Conservation (phyloP, 2,797 vertebrate genomes). For the Sebastes itinus region DNA sequence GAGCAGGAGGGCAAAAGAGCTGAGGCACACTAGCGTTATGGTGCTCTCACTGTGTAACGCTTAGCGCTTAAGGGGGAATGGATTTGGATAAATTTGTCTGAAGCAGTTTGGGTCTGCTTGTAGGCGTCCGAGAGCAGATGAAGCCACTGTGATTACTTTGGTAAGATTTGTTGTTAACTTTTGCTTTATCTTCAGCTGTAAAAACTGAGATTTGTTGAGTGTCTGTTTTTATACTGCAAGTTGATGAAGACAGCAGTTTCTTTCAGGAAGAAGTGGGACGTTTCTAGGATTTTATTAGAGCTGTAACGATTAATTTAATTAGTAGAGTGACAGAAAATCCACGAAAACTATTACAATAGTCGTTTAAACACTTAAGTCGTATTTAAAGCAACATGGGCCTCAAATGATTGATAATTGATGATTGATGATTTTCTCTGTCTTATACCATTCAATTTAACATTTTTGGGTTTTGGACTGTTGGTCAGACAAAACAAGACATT, state of each 20-base stretch:
- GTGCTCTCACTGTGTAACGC: conserved; percentile 6
- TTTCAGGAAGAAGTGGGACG: neutral
- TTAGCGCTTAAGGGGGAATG: conserved; percentile 31
- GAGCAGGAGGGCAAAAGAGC: conserved; percentile 40
- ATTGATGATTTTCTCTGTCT: neutral
- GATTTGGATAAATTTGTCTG: conserved; percentile 32
- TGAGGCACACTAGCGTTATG: conserved; percentile 3
- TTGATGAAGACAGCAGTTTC: neutral
- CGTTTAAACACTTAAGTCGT: too few species aligned
- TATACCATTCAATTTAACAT: neutral
- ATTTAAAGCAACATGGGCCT: too few species aligned
- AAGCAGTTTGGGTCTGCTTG: conserved; percentile 22
- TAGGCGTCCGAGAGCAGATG: neutral
- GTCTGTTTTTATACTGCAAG: neutral
- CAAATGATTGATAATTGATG: neutral
- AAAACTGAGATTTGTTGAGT: neutral
- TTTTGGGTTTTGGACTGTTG: neutral
- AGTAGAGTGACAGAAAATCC: neutral
- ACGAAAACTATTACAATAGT: too few species aligned
- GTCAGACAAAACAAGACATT: neutral
- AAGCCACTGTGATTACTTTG: conserved; percentile 34
- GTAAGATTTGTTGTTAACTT: conserved; percentile 39
- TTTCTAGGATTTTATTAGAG: neutral
- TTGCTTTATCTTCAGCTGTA: neutral
- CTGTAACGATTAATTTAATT: neutral